These are phyloP conservation scores for Sapayoa aenigma DNA, from an alignment of 2,113 vertebrate species.

Conservation along the genomic window DNA sequence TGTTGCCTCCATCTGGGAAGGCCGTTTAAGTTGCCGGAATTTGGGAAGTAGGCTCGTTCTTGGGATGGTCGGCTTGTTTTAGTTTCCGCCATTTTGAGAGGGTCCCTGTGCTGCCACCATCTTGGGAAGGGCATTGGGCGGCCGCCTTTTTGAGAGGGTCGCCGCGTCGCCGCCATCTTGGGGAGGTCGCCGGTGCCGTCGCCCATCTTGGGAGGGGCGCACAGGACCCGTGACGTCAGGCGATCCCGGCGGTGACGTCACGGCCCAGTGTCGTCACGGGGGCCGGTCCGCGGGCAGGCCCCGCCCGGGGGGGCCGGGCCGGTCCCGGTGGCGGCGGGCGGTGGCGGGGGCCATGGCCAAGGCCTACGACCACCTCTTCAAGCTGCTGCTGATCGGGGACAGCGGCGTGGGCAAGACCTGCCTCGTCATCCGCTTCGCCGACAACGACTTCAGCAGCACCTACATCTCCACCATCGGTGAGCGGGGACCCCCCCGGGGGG, in stretches of 20 bases:
- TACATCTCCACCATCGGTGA: constrained; percentile 93
- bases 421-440: constrained; percentile 91
- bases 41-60: neutral
- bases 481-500: neutral
- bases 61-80: fast-evolving
- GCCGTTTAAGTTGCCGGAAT: too few species aligned
- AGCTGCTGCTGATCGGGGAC: constrained; percentile 90
- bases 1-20: too few species aligned
- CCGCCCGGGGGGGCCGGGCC: neutral
- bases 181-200: neutral
- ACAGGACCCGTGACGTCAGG: neutral
- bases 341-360: constrained; percentile 73
- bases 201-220: neutral
- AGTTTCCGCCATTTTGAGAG: neutral
- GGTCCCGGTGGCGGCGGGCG: neutral
- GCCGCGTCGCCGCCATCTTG: neutral
- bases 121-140: neutral
- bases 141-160: too few species aligned
- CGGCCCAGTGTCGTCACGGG: neutral
- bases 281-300: fast-evolving
- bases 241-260: fast-evolving
- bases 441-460: constrained; percentile 92
- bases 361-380: constrained; percentile 93
- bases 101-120: neutral
- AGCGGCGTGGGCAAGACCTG: constrained; percentile 95